A percentile compares a stretch with the other conserved stretches of the same genome.
Conservation (phyloP, 2,113 vertebrate genomes). For the Lepidothrix coronata region DNA sequence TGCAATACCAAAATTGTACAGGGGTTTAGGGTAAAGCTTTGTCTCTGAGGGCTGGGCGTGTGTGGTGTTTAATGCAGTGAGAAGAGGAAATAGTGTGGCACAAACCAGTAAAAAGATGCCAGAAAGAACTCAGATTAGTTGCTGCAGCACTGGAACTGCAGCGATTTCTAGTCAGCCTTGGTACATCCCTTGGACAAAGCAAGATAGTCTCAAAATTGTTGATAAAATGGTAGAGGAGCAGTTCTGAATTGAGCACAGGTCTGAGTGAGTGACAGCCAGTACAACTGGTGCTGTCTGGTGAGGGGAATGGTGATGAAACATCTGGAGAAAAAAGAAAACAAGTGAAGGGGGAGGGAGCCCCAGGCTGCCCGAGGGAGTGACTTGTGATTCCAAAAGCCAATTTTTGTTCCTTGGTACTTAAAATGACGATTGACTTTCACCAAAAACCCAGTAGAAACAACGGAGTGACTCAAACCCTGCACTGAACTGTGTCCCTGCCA, state of each 20-base stretch:
- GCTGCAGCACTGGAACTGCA: background rate
- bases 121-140: background rate
- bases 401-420: background rate
- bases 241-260: background rate
- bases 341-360: background rate
- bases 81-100: background rate
- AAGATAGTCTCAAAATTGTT: background rate
- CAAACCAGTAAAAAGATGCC: background rate
- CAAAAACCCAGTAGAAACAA: background rate
- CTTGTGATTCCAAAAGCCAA: background rate
- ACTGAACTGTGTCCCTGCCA: background rate
- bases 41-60: background rate
- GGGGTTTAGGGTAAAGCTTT: background rate
- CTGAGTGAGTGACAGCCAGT: background rate
- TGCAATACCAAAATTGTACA: background rate
- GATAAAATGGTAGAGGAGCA: background rate
- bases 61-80: background rate
- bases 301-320: background rate
- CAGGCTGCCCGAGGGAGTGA: background rate
- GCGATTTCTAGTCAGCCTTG: background rate
- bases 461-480: background rate
- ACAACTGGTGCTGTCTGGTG: background rate
- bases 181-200: background rate
- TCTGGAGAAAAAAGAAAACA: background rate
- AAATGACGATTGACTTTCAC: background rate